A percentile compares a stretch with the other conserved stretches of the same genome.
phyloP scores from a whole-genome alignment of 1,140 invertebrate genomes.

The Dryas iulia region DNA sequence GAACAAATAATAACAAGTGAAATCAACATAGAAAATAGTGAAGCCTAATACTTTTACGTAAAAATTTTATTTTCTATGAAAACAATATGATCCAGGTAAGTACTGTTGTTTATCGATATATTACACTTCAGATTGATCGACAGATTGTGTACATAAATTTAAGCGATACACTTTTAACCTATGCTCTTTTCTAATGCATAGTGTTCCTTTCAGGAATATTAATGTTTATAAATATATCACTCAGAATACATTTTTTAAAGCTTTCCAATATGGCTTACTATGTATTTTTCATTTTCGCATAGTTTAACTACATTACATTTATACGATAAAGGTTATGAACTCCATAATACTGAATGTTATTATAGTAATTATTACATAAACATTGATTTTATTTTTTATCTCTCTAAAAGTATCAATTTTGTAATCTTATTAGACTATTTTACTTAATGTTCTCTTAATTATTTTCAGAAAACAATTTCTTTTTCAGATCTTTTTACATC shows the following conservation, averaged over 20 bases:
- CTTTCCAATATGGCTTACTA: constrained; percentile 67
- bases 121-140: constrained; percentile 27
- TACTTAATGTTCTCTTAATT: neutral
- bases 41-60: neutral
- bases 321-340: neutral
- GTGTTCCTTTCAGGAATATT: constrained; percentile 10
- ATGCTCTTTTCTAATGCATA: constrained; percentile 15
- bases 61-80: neutral
- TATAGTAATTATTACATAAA: neutral
- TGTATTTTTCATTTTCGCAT: constrained; percentile 9
- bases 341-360: neutral
- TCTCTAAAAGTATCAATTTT: neutral
- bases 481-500: neutral
- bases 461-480: neutral
- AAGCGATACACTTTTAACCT: constrained; percentile 33
- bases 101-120: constrained; percentile 41
- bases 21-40: constrained; percentile 1
- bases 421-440: neutral
- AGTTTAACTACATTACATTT: constrained; percentile 12
- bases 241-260: constrained; percentile 43
- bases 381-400: neutral
- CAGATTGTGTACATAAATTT: constrained; percentile 30
- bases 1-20: constrained; percentile 14
- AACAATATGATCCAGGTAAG: constrained; percentile 59
- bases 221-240: constrained; percentile 19